These are phyloP conservation scores for Copidosoma floridanum DNA, from an alignment of 1,140 invertebrate genomes.

Conservation along the genomic window DNA sequence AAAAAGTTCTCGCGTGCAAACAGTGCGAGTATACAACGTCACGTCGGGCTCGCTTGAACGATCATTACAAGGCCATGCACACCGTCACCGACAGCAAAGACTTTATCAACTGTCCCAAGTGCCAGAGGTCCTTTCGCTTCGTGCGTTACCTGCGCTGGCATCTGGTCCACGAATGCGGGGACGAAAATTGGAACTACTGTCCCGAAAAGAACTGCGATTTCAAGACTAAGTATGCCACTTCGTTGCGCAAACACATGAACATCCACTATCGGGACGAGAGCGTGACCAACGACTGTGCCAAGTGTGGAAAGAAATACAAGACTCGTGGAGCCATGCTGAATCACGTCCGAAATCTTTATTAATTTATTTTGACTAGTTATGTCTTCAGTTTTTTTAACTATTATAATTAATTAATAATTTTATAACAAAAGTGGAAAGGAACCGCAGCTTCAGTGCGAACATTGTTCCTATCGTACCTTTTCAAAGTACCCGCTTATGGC, in stretches of 20 bases:
- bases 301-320: background rate
- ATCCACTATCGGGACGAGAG: background rate
- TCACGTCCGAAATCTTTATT: background rate
- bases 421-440: background rate
- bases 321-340: background rate
- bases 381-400: too few species aligned
- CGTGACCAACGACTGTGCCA: background rate
- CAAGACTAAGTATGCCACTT: background rate
- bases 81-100: background rate
- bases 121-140: background rate
- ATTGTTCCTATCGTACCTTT: background rate
- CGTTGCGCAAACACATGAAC: background rate
- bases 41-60: background rate
- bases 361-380: too few species aligned
- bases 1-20: constrained; percentile 52
- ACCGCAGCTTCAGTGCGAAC: background rate
- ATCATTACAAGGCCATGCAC: background rate
- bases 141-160: background rate
- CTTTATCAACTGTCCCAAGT: background rate
- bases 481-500: background rate
- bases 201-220: background rate
- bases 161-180: background rate
- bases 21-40: constrained; percentile 31
- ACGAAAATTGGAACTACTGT: background rate
- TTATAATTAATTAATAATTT: too few species aligned